phyloP scores from a whole-genome alignment of 2,888 invertebrate species.

The Zygaena filipendulae region DNA sequence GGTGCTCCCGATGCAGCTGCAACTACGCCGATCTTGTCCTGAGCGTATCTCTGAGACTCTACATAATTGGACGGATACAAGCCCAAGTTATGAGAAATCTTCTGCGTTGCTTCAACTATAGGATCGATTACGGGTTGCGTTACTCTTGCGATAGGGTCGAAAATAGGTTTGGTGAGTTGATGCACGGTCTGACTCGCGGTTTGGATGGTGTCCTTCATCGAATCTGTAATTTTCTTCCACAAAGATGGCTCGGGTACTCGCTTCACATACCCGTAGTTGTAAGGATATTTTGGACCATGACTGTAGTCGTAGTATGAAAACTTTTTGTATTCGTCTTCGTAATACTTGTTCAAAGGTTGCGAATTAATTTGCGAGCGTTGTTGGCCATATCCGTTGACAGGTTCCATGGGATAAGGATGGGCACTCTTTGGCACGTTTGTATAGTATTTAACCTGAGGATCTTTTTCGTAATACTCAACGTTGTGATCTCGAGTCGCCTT shows the following conservation, averaged over 20 bases:
- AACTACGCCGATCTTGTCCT: conserved; percentile 74
- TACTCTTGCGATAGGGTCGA: conserved; percentile 66
- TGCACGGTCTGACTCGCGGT: conserved; percentile 77
- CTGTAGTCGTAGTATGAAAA: conserved; percentile 67
- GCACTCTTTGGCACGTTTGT: conserved; percentile 65
- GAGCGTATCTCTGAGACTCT: conserved; percentile 54
- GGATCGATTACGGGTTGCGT: conserved; percentile 78
- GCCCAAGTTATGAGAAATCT: conserved; percentile 81
- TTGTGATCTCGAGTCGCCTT: conserved; percentile 62
- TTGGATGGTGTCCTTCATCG: conserved; percentile 77
- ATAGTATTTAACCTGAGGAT: conserved; percentile 59
- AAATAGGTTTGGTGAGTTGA: conserved; percentile 71
- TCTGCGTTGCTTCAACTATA: conserved; percentile 81
- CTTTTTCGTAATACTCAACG: conserved; percentile 36
- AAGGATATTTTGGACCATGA: conserved; percentile 62
- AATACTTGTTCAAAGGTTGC: conserved; percentile 47
- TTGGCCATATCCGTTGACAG: conserved; percentile 47
- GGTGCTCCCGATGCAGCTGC: conserved; percentile 65
- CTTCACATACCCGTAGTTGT: conserved; percentile 71
- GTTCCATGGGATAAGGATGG: conserved; percentile 67
- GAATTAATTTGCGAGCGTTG: conserved; percentile 53
- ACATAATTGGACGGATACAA: conserved; percentile 60
- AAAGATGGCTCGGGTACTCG: conserved; percentile 71
- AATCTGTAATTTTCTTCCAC: conserved; percentile 79
- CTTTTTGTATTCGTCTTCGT: conserved; percentile 61